A percentile compares a stretch with the other conserved stretches of the same genome.
Conservation (phyloP, 92 coral and sea anemone species). For the Zoanthus gigantus region DNA sequence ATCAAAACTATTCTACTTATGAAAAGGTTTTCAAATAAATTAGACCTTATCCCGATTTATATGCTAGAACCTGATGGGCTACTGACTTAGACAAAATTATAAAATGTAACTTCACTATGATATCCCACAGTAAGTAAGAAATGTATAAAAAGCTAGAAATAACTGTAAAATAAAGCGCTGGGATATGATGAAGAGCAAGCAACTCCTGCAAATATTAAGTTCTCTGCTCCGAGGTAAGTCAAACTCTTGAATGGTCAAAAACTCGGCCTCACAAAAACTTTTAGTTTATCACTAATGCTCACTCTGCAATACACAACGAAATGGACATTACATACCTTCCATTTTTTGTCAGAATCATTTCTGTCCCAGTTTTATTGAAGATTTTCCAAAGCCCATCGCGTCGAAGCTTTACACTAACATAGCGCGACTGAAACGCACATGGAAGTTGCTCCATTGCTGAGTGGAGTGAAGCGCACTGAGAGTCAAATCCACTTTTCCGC, state of each 20-base stretch:
- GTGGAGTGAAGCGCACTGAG: neutral
- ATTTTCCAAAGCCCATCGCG: constrained; percentile 79
- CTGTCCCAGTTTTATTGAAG: constrained; percentile 78
- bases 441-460: constrained; percentile 33
- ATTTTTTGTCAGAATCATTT: constrained; percentile 90
- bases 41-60: neutral
- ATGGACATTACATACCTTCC: constrained; percentile 81
- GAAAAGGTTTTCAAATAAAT: neutral
- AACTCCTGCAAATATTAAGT: neutral
- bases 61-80: neutral
- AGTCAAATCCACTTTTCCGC: neutral
- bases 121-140: too few relatives aligned
- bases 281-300: neutral
- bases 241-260: neutral
- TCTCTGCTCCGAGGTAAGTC: neutral
- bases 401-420: constrained; percentile 72
- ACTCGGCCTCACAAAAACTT: neutral
- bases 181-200: too few relatives aligned
- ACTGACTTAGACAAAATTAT: neutral
- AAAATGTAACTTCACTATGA: neutral
- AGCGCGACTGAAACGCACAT: constrained; percentile 48
- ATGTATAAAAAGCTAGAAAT: too few relatives aligned
- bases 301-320: constrained; percentile 18
- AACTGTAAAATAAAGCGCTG: too few relatives aligned
- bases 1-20: neutral